Evolutionary conservation across 2,797 vertebrate species (phyloP).

Genomic region (Bovichtus diacanthus): DNA sequence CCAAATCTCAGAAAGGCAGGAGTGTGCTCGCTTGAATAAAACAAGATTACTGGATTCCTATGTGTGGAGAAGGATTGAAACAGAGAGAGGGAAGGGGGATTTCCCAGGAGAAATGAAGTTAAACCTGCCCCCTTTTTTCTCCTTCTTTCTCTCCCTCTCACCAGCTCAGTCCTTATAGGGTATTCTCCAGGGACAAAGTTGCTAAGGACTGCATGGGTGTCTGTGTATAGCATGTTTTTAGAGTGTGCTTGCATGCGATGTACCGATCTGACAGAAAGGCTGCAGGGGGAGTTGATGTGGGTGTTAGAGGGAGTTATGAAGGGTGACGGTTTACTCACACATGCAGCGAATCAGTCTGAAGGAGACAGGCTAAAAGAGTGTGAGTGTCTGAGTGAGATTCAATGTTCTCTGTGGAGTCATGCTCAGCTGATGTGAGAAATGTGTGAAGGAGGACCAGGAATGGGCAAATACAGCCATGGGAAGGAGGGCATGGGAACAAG

Average conservation of each 20-base stretch:
- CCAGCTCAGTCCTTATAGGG: constrained; percentile 71
- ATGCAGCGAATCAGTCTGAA: constrained; percentile 26
- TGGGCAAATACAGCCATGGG: constrained; percentile 56
- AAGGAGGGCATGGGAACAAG: constrained; percentile 57
- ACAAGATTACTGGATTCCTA: constrained; percentile 77
- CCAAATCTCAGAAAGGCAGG: constrained; percentile 47
- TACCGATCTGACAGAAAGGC: constrained; percentile 17
- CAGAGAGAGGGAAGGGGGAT: constrained; percentile 16
- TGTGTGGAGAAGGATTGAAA: constrained; percentile 29
- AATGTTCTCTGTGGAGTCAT: constrained; percentile 46
- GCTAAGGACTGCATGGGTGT: constrained; percentile 26
- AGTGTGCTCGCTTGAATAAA: constrained; percentile 80
- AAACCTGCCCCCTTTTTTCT: constrained; percentile 46
- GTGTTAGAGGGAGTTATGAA: constrained; percentile 10
- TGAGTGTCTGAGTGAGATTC: constrained; percentile 1
- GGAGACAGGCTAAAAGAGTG: constrained; percentile 1
- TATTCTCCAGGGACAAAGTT: constrained; percentile 56
- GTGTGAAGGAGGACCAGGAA: constrained; percentile 42
- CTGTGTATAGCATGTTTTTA: constrained; percentile 24
- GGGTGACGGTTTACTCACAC: constrained; percentile 8
- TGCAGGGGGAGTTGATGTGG: constrained; percentile 14
- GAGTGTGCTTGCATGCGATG: constrained; percentile 30
- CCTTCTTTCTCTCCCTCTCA: constrained; percentile 7
- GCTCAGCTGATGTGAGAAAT: constrained; percentile 62
- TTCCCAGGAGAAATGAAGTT: constrained; percentile 59